Base-by-base conservation (phyloP, 2,797 vertebrate genomes). In the Anas bahamensis region DNA sequence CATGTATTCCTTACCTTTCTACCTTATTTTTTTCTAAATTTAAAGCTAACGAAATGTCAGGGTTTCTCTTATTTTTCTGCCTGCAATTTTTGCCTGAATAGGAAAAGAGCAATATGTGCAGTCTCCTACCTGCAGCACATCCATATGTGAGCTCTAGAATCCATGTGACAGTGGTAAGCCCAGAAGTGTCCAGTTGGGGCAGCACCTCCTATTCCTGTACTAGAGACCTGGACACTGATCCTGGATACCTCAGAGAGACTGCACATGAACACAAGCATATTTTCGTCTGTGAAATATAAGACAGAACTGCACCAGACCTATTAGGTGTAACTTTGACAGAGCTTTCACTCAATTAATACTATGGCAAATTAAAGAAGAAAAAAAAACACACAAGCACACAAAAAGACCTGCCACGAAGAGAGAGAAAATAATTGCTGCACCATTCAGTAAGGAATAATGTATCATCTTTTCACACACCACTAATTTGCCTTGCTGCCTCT, bases 401-500 rank as follows among this genome's bases (percentile, higher is more conserved):
- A 22, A 66, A 64, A 64, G 11, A 46, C 21, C 46, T 88, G 73
- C 46, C 73, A 81, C 35, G 52, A 16, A 73, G 46, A 86, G 37
- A 86, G 68, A 94, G 74, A 73, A 91, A 94, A 78, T 93, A 94
- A 95, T 90, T 89, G 88, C 82, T 76, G 56, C 53, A 61, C 60
- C 41, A 23, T n/a, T 92, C 89, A 31, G 76, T 73, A 53, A 79
- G 35, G 63, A 93, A 88, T 81, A 89, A 78, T 64, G 64, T 77
- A 89, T 78, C n/a, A 74, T 68, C 68, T 83, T 88, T 95, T 93
- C 81, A 82, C 44, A 33, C 44, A 37, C 44, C 14, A n/a, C 42
- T 93, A 91, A 94, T 93, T 89, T 95, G 22, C 79, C 42, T 93
- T 89, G 28, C 84, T 93, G 31, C 79, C 73, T 92, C 56, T 83